Evolutionary conservation across 2,113 vertebrate species (phyloP).

Genomic region (Vidua macroura): DNA sequence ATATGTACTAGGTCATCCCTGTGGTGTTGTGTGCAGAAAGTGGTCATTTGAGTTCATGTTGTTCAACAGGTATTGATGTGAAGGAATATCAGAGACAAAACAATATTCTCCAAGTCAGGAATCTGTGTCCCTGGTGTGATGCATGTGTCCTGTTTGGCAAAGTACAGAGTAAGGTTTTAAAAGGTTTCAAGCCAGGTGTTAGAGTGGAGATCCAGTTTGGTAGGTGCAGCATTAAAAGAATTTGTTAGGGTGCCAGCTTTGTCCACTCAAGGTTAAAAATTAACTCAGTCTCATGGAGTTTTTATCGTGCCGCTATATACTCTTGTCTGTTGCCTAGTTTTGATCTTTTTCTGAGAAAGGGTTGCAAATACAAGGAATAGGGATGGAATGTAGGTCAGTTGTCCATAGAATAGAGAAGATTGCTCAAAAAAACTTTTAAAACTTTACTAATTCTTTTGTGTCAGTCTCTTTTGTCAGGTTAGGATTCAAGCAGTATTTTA

Average conservation of each 20-base stretch:
- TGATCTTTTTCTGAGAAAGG: background rate
- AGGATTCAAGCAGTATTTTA: background rate
- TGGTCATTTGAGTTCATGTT: background rate
- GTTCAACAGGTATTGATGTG: background rate
- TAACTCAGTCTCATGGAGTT: background rate
- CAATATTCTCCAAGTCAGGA: background rate
- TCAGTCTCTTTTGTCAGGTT: background rate
- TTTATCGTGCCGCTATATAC: background rate
- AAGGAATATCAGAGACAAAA: background rate
- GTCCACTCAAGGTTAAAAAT: background rate
- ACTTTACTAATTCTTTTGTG: background rate
- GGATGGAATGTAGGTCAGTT: background rate
- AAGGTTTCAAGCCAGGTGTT: background rate
- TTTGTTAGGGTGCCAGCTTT: background rate
- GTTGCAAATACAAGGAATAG: background rate
- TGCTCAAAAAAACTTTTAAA: background rate
- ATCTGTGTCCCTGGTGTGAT: background rate
- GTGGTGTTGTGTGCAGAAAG: background rate
- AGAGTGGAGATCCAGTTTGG: accelerated
- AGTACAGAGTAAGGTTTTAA: background rate
- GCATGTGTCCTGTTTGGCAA: background rate
- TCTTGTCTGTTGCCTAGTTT: background rate
- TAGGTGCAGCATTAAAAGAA: background rate
- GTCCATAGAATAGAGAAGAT: background rate
- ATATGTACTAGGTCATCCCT: background rate